Conservation (phyloP, 2,797 vertebrate genomes). For the Anguilla marmorata region DNA sequence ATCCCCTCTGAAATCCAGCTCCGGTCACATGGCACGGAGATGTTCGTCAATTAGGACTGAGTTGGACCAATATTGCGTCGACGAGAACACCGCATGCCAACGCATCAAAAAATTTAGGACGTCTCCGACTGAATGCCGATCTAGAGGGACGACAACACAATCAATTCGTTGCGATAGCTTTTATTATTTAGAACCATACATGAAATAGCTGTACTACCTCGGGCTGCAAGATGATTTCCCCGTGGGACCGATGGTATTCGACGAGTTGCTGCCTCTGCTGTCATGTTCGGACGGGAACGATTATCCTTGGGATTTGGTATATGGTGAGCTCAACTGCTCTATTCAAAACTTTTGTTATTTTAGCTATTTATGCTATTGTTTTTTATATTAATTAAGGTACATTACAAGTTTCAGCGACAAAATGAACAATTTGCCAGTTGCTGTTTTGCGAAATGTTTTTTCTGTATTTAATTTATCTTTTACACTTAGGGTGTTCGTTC, state of each 20-base stretch:
- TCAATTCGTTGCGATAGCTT: neutral
- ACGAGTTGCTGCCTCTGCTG: constrained; percentile 98
- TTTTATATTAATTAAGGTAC: neutral
- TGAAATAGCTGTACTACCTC: constrained; percentile 54
- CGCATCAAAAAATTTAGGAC: constrained; percentile 36
- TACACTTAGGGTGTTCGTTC: neutral
- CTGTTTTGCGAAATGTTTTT: neutral
- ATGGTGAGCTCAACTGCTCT: constrained; percentile 76
- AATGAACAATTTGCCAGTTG: neutral
- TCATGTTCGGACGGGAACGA: constrained; percentile 96
- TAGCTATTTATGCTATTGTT: neutral
- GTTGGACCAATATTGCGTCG: constrained; percentile 56
- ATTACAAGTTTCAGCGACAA: neutral
- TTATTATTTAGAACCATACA: constrained; percentile 48
- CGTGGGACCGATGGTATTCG: constrained; percentile 94
- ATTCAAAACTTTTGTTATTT: neutral
- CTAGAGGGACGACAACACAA: constrained; percentile 6
- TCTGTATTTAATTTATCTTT: neutral
- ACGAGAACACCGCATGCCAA: constrained; percentile 29
- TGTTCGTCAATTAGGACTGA: constrained; percentile 40
- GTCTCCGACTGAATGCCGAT: constrained; percentile 50
- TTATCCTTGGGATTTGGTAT: constrained; percentile 94
- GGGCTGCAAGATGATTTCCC: constrained; percentile 76
- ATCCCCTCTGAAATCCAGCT: constrained; percentile 42
- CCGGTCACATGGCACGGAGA: constrained; percentile 69